phyloP scores from a whole-genome alignment of 1,140 invertebrate genomes.

The Aricia agestis region DNA sequence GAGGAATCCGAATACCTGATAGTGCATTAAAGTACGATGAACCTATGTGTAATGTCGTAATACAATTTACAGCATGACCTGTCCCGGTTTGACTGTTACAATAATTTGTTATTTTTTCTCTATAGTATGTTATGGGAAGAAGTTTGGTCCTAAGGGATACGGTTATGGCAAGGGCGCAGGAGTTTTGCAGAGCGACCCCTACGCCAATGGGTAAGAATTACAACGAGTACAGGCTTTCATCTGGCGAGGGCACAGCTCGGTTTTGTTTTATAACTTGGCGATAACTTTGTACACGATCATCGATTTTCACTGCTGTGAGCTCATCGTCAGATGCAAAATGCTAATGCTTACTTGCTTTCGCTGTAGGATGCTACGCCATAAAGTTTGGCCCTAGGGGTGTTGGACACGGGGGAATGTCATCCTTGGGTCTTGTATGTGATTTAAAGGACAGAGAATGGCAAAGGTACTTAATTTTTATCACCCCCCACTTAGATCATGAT shows the following conservation, averaged over 20 bases:
- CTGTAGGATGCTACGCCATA: slow-evolving; percentile 85
- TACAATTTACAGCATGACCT: slow-evolving; percentile 33
- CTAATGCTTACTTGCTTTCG: slow-evolving; percentile 71
- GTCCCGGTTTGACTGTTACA: slow-evolving; percentile 36
- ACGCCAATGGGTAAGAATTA: slow-evolving; percentile 82
- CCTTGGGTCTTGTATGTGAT: slow-evolving; percentile 82
- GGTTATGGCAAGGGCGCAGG: slow-evolving; percentile 95
- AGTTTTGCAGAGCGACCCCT: slow-evolving; percentile 90
- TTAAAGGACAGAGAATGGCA: slow-evolving; percentile 80
- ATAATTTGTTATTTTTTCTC: slow-evolving; percentile 48
- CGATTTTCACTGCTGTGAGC: slow-evolving; percentile 37
- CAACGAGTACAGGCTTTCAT: slow-evolving; percentile 34
- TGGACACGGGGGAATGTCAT: slow-evolving; percentile 89
- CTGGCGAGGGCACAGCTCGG: slow-evolving; percentile 50
- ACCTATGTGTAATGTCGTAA: slow-evolving; percentile 21
- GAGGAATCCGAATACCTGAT: neutral
- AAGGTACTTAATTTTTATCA: slow-evolving; percentile 71
- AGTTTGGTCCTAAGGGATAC: slow-evolving; percentile 95
- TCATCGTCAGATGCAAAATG: slow-evolving; percentile 42
- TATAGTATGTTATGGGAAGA: slow-evolving; percentile 94
- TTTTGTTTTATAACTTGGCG: neutral
- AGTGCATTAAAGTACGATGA: slow-evolving; percentile 9
- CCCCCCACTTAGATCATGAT: slow-evolving; percentile 28
- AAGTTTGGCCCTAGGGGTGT: slow-evolving; percentile 93
- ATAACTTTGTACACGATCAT: slow-evolving; percentile 23